Percentiles rank a stretch among this genome's conserved stretches.
These are phyloP conservation scores for Chlorops oryzae DNA, from an alignment of 1,140 invertebrate genomes.

Conservation along the genomic window DNA sequence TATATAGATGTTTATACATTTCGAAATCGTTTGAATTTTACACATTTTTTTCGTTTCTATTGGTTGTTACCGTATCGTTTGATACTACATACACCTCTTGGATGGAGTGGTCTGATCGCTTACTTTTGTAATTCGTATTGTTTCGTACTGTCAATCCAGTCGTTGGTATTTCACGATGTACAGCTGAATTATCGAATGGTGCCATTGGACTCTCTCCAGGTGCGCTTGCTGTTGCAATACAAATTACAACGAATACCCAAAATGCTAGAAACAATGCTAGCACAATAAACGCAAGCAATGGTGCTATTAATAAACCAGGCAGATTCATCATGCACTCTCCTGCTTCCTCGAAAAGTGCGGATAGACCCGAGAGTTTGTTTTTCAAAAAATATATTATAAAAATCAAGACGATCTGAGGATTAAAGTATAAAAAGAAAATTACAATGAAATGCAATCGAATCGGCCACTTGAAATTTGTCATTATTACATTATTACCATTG, in stretches of 20 bases:
- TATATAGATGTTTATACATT: no score
- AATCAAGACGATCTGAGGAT: conserved; percentile 68
- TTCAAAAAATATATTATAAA: conserved; percentile 73
- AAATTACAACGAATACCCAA: conserved; percentile 78
- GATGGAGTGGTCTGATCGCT: no score
- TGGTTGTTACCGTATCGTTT: no score
- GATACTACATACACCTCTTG: no score
- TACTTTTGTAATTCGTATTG: no score
- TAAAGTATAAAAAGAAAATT: conserved; percentile 4
- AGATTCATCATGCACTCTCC: conserved; percentile 76
- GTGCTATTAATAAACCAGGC: conserved; percentile 81
- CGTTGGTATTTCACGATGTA: no score
- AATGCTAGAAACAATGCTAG: conserved; percentile 74
- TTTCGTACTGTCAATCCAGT: no score
- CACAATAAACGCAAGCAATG: conserved; percentile 75
- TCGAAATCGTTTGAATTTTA: no score
- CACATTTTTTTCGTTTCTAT: no score
- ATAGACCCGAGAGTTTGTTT: conserved; percentile 71
- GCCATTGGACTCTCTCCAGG: conserved; percentile 47
- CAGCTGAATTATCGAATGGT: conserved; percentile 33
- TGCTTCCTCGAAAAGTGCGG: conserved; percentile 80
- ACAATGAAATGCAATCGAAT: neutral
- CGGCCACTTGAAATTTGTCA: neutral
- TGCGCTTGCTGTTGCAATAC: conserved; percentile 55
- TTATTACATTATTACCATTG: conserved; percentile 40